These are phyloP conservation scores for Bombus haemorrhoidalis DNA, from an alignment of 1,140 invertebrate genomes.

Conservation along the genomic window DNA sequence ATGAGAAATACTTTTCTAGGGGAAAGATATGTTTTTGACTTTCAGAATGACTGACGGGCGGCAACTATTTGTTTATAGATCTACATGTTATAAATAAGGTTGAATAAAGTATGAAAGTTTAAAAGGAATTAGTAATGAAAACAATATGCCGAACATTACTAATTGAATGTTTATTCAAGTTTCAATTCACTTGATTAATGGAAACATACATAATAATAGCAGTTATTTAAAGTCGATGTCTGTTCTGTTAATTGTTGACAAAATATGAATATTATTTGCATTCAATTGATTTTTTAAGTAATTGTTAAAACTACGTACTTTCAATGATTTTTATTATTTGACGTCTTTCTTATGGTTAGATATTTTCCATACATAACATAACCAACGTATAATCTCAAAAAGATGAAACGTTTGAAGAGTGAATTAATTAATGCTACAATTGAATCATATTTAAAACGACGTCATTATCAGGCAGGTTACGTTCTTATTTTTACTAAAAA, in stretches of 20 bases:
- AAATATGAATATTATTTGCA: constrained; percentile 16
- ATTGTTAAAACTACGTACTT: constrained; percentile 8
- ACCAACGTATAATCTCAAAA: constrained; percentile 64
- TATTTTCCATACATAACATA: constrained; percentile 26
- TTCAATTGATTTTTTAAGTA: neutral
- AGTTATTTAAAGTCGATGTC: neutral
- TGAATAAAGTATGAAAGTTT: neutral
- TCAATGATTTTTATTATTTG: constrained; percentile 26
- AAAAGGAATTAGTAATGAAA: neutral
- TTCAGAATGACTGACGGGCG: constrained; percentile 17
- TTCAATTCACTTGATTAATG: constrained; percentile 8
- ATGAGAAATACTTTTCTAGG: neutral
- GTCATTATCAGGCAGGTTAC: constrained; percentile 79
- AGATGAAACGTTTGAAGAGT: constrained; percentile 81
- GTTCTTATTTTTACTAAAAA: constrained; percentile 8
- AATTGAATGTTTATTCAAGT: constrained; percentile 33
- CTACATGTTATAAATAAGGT: neutral
- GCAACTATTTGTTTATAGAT: constrained; percentile 35
- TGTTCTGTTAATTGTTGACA: constrained; percentile 10
- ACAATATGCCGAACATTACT: neutral
- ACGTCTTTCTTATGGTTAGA: constrained; percentile 30
- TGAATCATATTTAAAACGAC: constrained; percentile 81
- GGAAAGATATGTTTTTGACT: constrained; percentile 4
- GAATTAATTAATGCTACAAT: constrained; percentile 81
- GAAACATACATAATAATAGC: constrained; percentile 15